Base-by-base conservation (phyloP, 92 coral and sea anemone species). In the Desmophyllum pertusum region DNA sequence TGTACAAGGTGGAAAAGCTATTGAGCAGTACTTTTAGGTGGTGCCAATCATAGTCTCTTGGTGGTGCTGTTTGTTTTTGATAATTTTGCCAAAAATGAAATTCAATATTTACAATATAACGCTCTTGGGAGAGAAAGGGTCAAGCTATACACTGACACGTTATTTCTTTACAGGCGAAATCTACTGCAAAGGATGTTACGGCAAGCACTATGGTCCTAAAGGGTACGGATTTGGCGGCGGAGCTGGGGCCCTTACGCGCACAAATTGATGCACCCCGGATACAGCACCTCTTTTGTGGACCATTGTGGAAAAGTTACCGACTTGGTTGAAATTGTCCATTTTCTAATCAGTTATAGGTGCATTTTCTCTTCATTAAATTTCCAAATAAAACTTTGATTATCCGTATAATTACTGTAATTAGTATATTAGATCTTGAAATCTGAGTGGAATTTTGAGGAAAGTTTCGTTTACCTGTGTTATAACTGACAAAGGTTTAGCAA, bases 191-290 rank as follows among this genome's bases (percentile, higher is more conserved):
- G 59, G 73, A 10, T 89, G 93, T 61, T 84, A 89, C 41, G 93
- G 70, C 61, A 81, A 81, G 55, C 31, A 48, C 0, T 86, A 9
- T 59, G 93, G 93, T 1, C 93, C 93, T 40, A 89, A 89, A 73
- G 93, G 90, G 7, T 89, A 86, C 31, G 93, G 93, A 10, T 89
- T 48, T 61, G 93, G 90, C 33, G 87, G 61, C 1, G 93, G 93
- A 52, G 93, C 93, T 8, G 93, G 93, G 13, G 87, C 90, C 18
- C 86, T 89, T 10, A 85, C 85, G 25, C 79, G 48, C 33, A 88
- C 92, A 15, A 6, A 84, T 42, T 88, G 63, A 79, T 13, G 48
- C 57, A 62, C 17, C 31, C 29, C 9, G 13, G 69, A 19, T 10
- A 13, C 3, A 40, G 70, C 64, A 50, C 79, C 65, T 27, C 35